Conservation (phyloP, 2,888 invertebrate species). For the Limenitis camilla region DNA sequence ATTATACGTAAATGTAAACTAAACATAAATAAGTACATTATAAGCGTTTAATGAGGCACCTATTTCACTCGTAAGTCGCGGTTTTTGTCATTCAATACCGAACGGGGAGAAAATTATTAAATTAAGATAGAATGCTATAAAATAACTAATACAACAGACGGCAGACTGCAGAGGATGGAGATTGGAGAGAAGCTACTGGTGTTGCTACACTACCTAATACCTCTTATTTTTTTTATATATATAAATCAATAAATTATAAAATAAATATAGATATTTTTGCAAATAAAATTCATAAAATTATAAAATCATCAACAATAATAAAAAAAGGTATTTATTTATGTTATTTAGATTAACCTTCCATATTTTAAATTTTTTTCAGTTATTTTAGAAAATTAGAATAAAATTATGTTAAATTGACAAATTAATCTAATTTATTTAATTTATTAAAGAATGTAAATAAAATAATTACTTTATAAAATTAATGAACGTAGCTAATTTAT, state of each 20-base stretch:
- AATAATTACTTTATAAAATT: not conserved
- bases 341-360: too few relatives aligned
- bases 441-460: not conserved
- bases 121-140: constrained; percentile 26
- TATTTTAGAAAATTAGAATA: too few relatives aligned
- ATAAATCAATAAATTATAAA: not conserved
- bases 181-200: constrained; percentile 22
- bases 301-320: too few relatives aligned
- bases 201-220: constrained; percentile 11
- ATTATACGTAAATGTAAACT: constrained; percentile 22
- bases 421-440: too few relatives aligned
- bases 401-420: too few relatives aligned
- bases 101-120: constrained; percentile 21
- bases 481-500: constrained; percentile 1
- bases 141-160: constrained; percentile 24
- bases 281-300: too few relatives aligned
- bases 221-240: not conserved
- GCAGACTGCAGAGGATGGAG: constrained; percentile 21
- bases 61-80: constrained; percentile 40
- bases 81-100: constrained; percentile 20
- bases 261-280: not conserved
- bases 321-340: too few relatives aligned
- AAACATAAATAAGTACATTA: constrained; percentile 31
- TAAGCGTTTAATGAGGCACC: constrained; percentile 31
- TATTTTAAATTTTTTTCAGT: too few relatives aligned